Base-by-base conservation (phyloP, 2,797 vertebrate species). In the Acestrorhynchus altus region DNA sequence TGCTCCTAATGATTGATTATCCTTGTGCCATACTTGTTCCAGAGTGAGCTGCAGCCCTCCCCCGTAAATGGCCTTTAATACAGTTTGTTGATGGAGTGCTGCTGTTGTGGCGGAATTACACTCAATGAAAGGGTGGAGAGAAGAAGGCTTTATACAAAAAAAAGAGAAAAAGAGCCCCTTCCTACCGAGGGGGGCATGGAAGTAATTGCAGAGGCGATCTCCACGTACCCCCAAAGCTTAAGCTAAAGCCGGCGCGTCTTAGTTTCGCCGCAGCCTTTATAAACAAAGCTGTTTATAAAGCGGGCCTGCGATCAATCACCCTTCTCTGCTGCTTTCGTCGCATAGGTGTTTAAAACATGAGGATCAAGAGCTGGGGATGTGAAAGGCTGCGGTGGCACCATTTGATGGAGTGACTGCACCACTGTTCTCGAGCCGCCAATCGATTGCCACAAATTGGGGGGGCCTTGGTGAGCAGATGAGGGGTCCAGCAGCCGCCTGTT, bases 51-150 rank as follows among this genome's bases (percentile, higher is more conserved):
- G 86, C 83, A 88, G 57, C 87, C 81, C 90, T 88, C 86, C 86
- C 86, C 35, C 26, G 83, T 89, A 90, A 89, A 90, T 85, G 87
- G 85, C 82, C 89, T 90, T 90, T 90, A 90, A 92, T 92, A 89
- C 72, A 83, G 77, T 87, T 75, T 83, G 69, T 76, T 87, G 81
- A 87, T 83, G 76, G 81, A 83, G 80, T 54, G 86, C 59, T 67
- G 74, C 80, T 61, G 49, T 86, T 81, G 83, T 89, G 78, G 74
- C 78, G 74, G 82, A 84, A 88, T 85, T 88, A 79, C 78, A 78
- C 86, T 84, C 63, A 77, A 84, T 74, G 75, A 84, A 77, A 77
- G 60, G 60, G 57, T 70, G 83, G 60, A 39, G 28, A 15, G 63
- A 63, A 22, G 11, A 51, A 56, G 40, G 11, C 65, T 72, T 63